Conservation (phyloP, 2,797 vertebrate species). For the Gobionotothen gibberifrons region DNA sequence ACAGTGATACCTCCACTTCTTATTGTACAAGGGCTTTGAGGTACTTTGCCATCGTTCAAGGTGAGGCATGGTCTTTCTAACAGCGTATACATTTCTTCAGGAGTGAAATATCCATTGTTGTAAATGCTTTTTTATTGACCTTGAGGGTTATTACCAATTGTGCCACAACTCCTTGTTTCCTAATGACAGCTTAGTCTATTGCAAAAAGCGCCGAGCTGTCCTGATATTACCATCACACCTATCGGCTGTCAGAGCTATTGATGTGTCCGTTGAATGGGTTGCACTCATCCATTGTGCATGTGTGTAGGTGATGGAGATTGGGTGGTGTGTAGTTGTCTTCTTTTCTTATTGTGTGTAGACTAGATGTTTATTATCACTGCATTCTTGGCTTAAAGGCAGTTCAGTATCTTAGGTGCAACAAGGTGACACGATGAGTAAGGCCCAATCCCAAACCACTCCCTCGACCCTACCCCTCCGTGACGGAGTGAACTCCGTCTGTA, state of each 20-base stretch:
- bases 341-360: background rate
- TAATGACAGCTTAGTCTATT: constrained; percentile 23
- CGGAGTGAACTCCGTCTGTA: too few species aligned
- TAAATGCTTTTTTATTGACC: constrained; percentile 11
- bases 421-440: background rate
- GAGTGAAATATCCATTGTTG: background rate
- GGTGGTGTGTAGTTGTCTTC: background rate
- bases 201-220: constrained; percentile 15
- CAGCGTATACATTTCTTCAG: background rate
- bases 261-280: constrained; percentile 28
- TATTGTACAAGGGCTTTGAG: background rate
- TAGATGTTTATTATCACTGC: background rate
- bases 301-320: constrained; percentile 7
- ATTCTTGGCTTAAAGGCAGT: constrained; percentile 1
- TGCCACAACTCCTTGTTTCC: constrained; percentile 7
- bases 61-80: background rate
- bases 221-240: constrained; percentile 35
- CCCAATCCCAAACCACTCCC: too few species aligned
- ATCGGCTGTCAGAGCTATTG: constrained; percentile 36
- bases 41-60: background rate
- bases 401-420: background rate
- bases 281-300: constrained; percentile 13
- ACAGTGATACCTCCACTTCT: too few species aligned
- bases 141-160: constrained; percentile 6
- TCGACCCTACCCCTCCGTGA: too few species aligned